These are phyloP conservation scores for Resseliella maxima DNA, from an alignment of 2,888 invertebrate genomes.

Conservation along the genomic window DNA sequence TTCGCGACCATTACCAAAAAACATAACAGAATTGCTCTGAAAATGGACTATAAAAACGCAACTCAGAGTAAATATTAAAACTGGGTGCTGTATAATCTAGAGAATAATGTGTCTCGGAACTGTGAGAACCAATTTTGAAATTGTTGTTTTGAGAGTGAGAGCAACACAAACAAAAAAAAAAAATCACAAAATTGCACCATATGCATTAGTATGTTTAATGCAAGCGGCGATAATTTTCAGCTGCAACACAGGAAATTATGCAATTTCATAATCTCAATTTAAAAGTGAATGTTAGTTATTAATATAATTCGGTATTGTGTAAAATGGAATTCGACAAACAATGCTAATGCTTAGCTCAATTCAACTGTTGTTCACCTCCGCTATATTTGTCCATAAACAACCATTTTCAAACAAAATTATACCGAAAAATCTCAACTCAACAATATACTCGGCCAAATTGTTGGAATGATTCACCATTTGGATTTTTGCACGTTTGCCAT, in stretches of 20 bases:
- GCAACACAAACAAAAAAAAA: neutral
- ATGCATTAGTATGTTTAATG: neutral
- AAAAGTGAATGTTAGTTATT: neutral
- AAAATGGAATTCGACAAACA: slow-evolving; percentile 15
- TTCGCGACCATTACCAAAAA: neutral
- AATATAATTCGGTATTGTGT: slow-evolving; percentile 14
- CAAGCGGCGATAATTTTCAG: neutral
- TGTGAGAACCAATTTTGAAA: too few species aligned
- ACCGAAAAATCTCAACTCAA: neutral
- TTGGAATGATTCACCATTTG: neutral
- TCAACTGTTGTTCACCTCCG: neutral
- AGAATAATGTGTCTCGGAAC: too few species aligned
- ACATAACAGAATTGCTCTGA: neutral
- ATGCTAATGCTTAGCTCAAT: neutral
- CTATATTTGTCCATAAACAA: neutral
- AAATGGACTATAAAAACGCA: too few species aligned
- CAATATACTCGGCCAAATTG: neutral
- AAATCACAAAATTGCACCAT: neutral
- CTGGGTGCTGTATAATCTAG: too few species aligned
- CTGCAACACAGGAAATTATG: neutral
- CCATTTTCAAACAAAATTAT: slow-evolving; percentile 4
- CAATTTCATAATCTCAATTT: slow-evolving; percentile 5
- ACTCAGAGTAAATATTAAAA: too few species aligned
- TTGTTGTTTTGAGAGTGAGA: neutral
- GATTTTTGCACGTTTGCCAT: neutral